phyloP scores from a whole-genome alignment of 2,113 vertebrate species.

The Rhombomys opimus region DNA sequence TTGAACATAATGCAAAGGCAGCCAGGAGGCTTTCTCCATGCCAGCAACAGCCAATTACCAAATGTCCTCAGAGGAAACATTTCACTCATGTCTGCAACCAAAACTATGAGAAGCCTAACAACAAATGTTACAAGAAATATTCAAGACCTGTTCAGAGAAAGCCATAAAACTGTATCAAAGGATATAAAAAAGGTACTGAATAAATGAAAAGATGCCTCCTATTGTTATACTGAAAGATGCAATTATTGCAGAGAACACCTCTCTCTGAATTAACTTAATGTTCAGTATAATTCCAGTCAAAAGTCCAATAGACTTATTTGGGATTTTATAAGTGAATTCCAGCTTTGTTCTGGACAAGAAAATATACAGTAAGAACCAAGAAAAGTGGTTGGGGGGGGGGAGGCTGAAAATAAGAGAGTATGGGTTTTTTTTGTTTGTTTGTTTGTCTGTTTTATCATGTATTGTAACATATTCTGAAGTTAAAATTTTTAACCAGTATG shows the following conservation, averaged over 20 bases:
- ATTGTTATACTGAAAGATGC: constrained; percentile 1
- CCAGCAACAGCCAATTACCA: constrained; percentile 54
- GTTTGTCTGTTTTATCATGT: background rate
- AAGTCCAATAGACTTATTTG: background rate
- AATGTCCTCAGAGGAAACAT: constrained; percentile 40
- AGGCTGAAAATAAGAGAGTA: background rate
- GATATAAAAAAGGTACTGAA: constrained; percentile 25
- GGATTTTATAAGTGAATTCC: constrained; percentile 38
- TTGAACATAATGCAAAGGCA: background rate
- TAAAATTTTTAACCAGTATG: constrained; percentile 6
- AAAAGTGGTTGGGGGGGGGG: background rate
- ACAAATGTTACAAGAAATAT: constrained; percentile 50
- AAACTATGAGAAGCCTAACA: constrained; percentile 33
- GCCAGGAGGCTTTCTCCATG: background rate
- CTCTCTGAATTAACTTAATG: constrained; percentile 39
- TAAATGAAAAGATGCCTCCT: constrained; percentile 19
- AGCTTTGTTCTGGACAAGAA: constrained; percentile 30
- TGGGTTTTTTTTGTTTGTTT: background rate
- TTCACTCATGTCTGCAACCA: constrained; percentile 46
- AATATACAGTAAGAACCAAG: background rate
- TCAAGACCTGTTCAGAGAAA: constrained; percentile 47
- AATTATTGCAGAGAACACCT: constrained; percentile 20
- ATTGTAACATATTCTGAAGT: constrained; percentile 19
- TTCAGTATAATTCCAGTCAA: background rate
- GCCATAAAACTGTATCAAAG: constrained; percentile 47